These are phyloP conservation scores for Emydoidea blandingii DNA, from an alignment of 2,797 vertebrate species.

Conservation along the genomic window DNA sequence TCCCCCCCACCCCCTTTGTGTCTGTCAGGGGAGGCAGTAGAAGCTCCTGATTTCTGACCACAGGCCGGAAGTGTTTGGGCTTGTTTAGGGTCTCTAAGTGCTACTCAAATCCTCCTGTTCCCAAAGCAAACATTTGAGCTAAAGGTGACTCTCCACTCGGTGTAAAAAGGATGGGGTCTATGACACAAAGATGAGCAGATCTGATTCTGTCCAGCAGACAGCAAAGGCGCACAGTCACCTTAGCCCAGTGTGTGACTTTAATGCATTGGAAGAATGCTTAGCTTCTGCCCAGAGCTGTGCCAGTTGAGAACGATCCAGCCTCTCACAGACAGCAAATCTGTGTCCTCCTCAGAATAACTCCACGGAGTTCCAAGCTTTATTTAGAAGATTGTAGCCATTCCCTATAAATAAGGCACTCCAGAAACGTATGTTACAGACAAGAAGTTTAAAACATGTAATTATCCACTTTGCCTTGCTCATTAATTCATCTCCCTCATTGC, in stretches of 20 bases:
- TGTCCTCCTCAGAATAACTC: not conserved
- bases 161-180: not conserved
- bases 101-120: not conserved
- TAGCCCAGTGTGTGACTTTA: not conserved
- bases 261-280: too few relatives aligned
- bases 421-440: slow-evolving; percentile 39
- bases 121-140: not conserved
- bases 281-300: not conserved
- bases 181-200: not conserved
- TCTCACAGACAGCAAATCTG: not conserved
- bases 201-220: not conserved
- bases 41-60: not conserved
- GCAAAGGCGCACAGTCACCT: not conserved
- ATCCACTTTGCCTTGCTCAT: slow-evolving; percentile 62
- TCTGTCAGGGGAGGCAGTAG: not conserved
- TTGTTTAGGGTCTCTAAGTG: accelerated
- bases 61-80: not conserved
- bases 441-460: slow-evolving; percentile 55
- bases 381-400: slow-evolving; percentile 12
- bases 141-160: not conserved
- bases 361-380: not conserved
- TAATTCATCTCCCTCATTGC: slow-evolving; percentile 46
- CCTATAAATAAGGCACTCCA: slow-evolving; percentile 59
- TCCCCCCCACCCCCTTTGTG: not conserved
- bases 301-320: accelerated